Evolutionary conservation across 2,888 invertebrate species (phyloP).

Genomic region (Strigamia crassipes): DNA sequence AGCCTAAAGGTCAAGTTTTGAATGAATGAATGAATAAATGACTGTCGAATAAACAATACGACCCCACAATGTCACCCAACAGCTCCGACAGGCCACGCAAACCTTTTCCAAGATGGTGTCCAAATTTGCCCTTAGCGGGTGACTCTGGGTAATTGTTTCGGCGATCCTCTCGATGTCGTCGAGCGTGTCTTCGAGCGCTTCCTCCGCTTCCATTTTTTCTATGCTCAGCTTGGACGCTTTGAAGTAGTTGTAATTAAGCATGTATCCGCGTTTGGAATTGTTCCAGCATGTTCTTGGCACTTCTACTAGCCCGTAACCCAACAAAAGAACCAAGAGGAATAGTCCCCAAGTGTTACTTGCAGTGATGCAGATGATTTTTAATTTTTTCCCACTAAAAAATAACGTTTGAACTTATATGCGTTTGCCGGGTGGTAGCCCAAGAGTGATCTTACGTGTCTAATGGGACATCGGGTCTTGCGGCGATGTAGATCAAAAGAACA

Average conservation of each 20-base stretch:
- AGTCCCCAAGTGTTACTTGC: slow-evolving; percentile 99
- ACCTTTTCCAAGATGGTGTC: slow-evolving; percentile 87
- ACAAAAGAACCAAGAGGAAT: slow-evolving; percentile 86
- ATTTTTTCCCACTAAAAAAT: slow-evolving; percentile 62
- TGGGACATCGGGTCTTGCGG: slow-evolving; percentile 82
- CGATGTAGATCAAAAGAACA: slow-evolving; percentile 90
- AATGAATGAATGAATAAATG: too few species aligned
- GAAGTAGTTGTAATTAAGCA: slow-evolving; percentile 85
- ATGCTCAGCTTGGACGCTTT: slow-evolving; percentile 91
- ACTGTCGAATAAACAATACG: too few species aligned
- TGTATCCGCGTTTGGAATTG: slow-evolving; percentile 81
- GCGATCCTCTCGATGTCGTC: slow-evolving; percentile 86
- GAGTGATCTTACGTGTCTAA: slow-evolving; percentile 75
- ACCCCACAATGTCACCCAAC: too few species aligned
- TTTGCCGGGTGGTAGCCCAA: too few species aligned
- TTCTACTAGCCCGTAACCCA: slow-evolving; percentile 94
- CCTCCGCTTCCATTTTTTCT: slow-evolving; percentile 96
- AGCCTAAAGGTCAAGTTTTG: too few species aligned
- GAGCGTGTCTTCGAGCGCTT: slow-evolving; percentile 90
- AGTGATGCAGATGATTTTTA: slow-evolving; percentile 96
- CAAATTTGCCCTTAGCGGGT: slow-evolving; percentile 67
- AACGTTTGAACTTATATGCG: not conserved
- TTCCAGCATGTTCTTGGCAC: slow-evolving; percentile 89
- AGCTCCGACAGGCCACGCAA: slow-evolving; percentile 28
- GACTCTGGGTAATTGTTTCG: slow-evolving; percentile 74